Percentiles rank a stretch among this genome's conserved stretches.
phyloP scores from a whole-genome alignment of 92 coral and sea anemone species.

The Parazoanthus swiftii region DNA sequence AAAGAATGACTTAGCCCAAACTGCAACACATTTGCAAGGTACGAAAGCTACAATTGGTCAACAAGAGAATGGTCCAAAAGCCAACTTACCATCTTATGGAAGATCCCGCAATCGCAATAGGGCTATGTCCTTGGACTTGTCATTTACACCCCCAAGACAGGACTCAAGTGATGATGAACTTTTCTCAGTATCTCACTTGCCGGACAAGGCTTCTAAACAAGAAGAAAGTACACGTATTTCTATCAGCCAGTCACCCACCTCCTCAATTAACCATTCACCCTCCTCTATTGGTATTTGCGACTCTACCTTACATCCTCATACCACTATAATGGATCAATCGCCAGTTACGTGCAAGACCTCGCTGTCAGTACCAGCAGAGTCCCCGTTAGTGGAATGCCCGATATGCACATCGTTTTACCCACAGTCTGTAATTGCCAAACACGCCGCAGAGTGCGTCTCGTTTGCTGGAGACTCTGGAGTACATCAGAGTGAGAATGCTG shows the following conservation, averaged over 20 bases:
- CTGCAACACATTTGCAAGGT: background rate
- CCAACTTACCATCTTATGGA: constrained; percentile 10
- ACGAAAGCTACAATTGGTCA: background rate
- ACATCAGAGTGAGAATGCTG: constrained; percentile 1
- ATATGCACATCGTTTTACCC: constrained; percentile 57
- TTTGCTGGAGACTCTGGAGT: constrained; percentile 34
- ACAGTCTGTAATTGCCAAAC: constrained; percentile 44
- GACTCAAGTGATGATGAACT: constrained; percentile 39
- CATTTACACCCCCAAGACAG: constrained; percentile 30
- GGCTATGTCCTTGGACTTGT: constrained; percentile 26
- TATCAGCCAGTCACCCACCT: background rate
- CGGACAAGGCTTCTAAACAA: background rate
- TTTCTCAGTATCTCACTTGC: constrained; percentile 19
- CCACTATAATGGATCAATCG: background rate
- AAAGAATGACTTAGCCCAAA: background rate
- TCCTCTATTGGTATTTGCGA: background rate
- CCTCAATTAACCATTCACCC: background rate
- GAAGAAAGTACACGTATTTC: background rate
- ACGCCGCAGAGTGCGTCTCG: constrained; percentile 60
- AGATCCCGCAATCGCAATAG: constrained; percentile 37
- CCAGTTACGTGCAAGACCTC: constrained; percentile 14
- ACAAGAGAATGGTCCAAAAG: background rate
- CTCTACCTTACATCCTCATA: background rate
- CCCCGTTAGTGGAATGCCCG: constrained; percentile 62
- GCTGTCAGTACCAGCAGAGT: background rate